Base-by-base conservation (phyloP, 2,113 vertebrate genomes). In the Tragelaphus buxtoni region DNA sequence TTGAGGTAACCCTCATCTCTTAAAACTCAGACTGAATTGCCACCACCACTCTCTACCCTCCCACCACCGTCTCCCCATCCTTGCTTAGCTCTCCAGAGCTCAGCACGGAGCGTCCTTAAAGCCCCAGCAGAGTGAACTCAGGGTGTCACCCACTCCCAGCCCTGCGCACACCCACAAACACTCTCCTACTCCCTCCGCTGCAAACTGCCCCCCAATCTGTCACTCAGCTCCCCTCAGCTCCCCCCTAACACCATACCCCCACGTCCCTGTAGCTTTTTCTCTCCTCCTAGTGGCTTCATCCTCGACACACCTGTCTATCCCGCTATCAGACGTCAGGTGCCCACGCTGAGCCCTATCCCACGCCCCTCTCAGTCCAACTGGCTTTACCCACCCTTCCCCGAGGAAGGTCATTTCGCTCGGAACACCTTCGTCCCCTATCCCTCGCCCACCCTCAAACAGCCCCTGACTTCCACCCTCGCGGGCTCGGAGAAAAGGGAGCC, bases 271-370 rank as follows among this genome's bases (percentile, higher is more conserved):
- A 10, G 47, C 55, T 32, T 42, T 74, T 20, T 17, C 56, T 20
- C 42, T 49, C 35, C 84, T 82, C 32, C 91, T 42, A 26, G 24
- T 4, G 53, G 60, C 61, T 97, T 65, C 12, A 16, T 91, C 32
- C 76, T 17, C 35, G 53, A n/a, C 45, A 96, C 97, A 96, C 96
- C 97, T 96, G 98, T 88, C 58, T 84, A 32, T 77, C 69, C 61
- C 28, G 39, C 94, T 63, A 72, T 80, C 94, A 96, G 90, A 82
- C 53, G 24, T 69, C 87, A 89, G 90, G 87, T 53, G 92, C 96
- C 97, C 94, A 95, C 69, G 85, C 53, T 32, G 88, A 51, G 28
- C 92, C 82, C 92, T 83, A 9, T 20, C 84, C 94, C 13, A 76
- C 35, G 49, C 80, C 87, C 69, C 61, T 72, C 53, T 84, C 86